These are phyloP conservation scores for Harmothoe impar DNA, from an alignment of 2,888 invertebrate species.

Conservation along the genomic window DNA sequence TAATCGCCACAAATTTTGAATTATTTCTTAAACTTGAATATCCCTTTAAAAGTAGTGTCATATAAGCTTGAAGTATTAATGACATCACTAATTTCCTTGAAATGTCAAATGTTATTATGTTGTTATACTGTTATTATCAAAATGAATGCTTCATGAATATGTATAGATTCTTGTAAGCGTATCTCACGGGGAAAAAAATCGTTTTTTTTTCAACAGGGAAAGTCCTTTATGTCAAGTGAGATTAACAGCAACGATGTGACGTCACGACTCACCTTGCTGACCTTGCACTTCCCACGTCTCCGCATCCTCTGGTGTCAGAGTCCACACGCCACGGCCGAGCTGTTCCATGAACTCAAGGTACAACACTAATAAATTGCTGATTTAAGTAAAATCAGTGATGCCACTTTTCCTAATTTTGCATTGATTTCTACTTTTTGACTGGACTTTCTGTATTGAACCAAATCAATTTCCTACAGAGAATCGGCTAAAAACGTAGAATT, in stretches of 20 bases:
- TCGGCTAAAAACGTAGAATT: background rate
- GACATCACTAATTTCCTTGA: no score
- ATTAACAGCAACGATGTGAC: slow-evolving; percentile 91
- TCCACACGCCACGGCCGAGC: slow-evolving; percentile 96
- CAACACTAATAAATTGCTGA: background rate
- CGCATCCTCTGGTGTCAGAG: slow-evolving; percentile 98
- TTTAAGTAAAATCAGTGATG: no score
- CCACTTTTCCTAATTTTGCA: no score
- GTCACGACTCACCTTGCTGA: slow-evolving; percentile 94
- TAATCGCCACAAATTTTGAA: no score
- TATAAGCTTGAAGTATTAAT: background rate
- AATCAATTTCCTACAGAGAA: no score
- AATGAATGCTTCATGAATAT: no score
- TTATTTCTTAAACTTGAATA: background rate
- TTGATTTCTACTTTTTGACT: no score
- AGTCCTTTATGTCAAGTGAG: slow-evolving; percentile 88
- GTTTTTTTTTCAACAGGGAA: slow-evolving; percentile 86
- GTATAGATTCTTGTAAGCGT: no score
- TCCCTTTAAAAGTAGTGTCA: background rate
- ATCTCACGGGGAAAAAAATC: no score
- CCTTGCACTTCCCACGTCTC: slow-evolving; percentile 96
- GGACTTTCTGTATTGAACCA: no score
- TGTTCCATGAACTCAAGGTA: slow-evolving; percentile 97
- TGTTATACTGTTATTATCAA: no score
- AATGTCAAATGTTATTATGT: no score